Evolutionary conservation across 2,113 vertebrate species (phyloP).

Genomic region (Rhinolophus sinicus): DNA sequence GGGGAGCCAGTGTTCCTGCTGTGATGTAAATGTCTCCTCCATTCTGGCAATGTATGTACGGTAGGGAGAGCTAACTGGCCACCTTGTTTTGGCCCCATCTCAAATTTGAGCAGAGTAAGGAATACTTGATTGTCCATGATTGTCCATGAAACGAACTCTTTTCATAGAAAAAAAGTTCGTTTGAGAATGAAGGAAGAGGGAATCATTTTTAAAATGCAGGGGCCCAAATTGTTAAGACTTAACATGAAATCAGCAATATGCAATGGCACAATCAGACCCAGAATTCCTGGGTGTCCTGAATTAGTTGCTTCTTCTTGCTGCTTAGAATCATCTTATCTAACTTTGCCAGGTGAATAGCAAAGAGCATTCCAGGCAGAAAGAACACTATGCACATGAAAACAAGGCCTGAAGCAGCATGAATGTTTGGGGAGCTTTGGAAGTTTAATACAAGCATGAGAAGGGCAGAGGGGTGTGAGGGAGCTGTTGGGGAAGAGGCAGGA

Average conservation of each 20-base stretch:
- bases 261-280: not conserved
- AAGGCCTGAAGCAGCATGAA: not conserved
- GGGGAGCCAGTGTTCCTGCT: not conserved
- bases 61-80: not conserved
- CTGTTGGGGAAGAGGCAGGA: accelerated
- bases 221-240: not conserved
- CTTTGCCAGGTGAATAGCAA: not conserved
- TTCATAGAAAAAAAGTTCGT: not conserved
- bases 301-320: not conserved
- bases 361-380: not conserved
- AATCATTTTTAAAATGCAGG: not conserved
- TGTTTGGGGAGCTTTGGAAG: not conserved
- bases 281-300: not conserved
- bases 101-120: not conserved
- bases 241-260: not conserved
- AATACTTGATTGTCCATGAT: not conserved
- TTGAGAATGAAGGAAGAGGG: slow-evolving; percentile 18
- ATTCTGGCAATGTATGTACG: not conserved
- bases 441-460: not conserved
- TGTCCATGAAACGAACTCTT: too few species aligned
- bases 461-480: too few species aligned
- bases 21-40: not conserved
- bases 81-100: not conserved
- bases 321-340: not conserved
- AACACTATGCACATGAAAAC: not conserved